Evolutionary conservation across 2,113 vertebrate genomes (phyloP), one percentile per base, ranked within the genome.

Genomic region (Otocyon megalotis): DNA sequence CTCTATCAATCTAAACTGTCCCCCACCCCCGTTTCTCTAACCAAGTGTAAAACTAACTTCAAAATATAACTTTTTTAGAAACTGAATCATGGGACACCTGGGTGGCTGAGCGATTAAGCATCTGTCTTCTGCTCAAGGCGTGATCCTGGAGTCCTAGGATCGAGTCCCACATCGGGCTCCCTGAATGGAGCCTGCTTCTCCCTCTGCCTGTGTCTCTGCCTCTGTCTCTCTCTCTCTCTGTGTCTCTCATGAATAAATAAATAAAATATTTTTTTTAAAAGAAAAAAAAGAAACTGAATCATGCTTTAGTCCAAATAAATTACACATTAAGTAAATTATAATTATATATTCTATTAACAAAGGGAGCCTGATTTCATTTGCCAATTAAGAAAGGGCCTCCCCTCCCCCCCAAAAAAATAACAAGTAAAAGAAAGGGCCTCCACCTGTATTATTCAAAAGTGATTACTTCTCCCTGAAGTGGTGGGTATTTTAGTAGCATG

Each of bases 321-420:
- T 84, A 92, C 3, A 88, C 53, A 79, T 79, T 79, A 76, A 97
- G 63, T 93, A 83, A 67, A 58, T 83, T 80, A 96, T 83, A 94
- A 97, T 97, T 95, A 96, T 65, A 97, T 76, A 93, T 90, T 90
- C 89, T 69, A 72, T 62, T 94, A 79, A 16, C 67, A 97, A 56
- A 95, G 72, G 62, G 88, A 90, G 90, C 65, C 94, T 96, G 56
- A 90, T 89, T 97, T 97, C 15, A 6, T 63, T 85, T 72, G 69
- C 92, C 92, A 96, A 91, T 96, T 96, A 97, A 90, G 30, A 56
- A 43, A 96, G 56, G 67, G 87, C 62, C 88, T 94, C 67, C 82
- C 7, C 43, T 43, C 83, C 62, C 88, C 93, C 67, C 82, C 3
- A 11, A 62, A 26, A 26, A 60, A 62, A 32, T 28, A 26, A 63